Evolutionary conservation across 2,113 vertebrate species (phyloP).

Genomic region (Erythrocebus patas): DNA sequence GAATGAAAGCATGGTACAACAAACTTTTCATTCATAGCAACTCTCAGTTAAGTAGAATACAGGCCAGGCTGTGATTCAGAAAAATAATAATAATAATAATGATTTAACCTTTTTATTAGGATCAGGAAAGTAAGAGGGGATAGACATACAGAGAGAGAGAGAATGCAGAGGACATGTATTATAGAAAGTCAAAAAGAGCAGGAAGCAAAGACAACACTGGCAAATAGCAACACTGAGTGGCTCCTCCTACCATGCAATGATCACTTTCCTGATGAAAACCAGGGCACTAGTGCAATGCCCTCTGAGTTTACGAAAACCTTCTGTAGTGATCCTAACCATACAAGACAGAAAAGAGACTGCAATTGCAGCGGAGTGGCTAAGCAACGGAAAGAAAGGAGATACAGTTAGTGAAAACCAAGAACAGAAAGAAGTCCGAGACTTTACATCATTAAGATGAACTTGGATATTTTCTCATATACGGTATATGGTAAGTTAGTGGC

Average conservation of each 20-base stretch:
- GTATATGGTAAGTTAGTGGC: not conserved
- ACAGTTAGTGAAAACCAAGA: not conserved
- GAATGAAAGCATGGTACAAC: not conserved
- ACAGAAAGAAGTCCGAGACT: not conserved
- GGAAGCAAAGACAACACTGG: not conserved
- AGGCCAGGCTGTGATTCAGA: not conserved
- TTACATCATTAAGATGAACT: not conserved
- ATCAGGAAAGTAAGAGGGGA: not conserved
- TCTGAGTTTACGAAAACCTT: not conserved
- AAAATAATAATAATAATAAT: not conserved
- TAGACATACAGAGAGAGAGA: not conserved
- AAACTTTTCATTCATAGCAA: not conserved
- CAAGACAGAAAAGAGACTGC: not conserved
- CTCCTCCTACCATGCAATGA: not conserved
- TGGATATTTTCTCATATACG: not conserved
- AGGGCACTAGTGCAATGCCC: fast-evolving
- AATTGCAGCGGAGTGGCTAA: not conserved
- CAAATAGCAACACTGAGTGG: not conserved
- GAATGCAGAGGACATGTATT: not conserved
- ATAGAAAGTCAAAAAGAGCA: not conserved
- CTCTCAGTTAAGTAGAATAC: not conserved
- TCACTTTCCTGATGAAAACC: not conserved
- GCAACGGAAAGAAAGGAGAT: not conserved
- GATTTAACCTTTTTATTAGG: not conserved
- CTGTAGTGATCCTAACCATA: not conserved